Base-by-base conservation (phyloP, 2,113 vertebrate species). In the Scytalopus superciliaris region DNA sequence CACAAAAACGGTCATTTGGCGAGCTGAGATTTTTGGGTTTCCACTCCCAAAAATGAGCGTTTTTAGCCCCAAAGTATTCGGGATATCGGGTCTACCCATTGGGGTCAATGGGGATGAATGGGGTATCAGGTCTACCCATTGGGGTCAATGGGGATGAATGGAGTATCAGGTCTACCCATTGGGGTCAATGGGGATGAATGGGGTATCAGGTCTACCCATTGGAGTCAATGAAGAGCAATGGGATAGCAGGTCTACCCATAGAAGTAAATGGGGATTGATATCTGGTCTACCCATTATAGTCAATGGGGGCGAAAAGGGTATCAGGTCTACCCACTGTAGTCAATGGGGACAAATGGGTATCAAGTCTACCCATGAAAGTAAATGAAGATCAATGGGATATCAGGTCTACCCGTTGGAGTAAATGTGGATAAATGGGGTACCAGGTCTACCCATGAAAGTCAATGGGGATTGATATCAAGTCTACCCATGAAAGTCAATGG, bases 41-140 rank as follows among this genome's bases (percentile, higher is more conserved):
- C 37, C 0, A 6, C 7, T 2, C 1, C 7, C 1, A 2, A n/a
- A 74, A 39, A 9, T 0, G 18, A 18, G 6, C 0, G 0, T 0
- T 1, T 63, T 45, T 55, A 8, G 6, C 2, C 7, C 2, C 3
- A 28, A 39, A 52, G 12, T 1, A 1, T 17, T 2, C 4, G 1
- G 11, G 68, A 13, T 7, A 49, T 4, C 37, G 35, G 12, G 12
- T 21, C 19, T 44, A 44, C 42, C 42, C 42, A 44, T 44, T 44
- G 16, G 6, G 15, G 42, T 44, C 42, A 15, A 44, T 44, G 16
- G 30, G 17, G 28, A 11, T 3, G 2, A 55, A 53, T 2, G 9
- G 3, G 50, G 3, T 17, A 52, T 21, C 53, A 55, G 30, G 53
- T 49, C 56, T 62, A 62, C 74, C 74, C 12, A 19, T 7, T 62